phyloP scores from a whole-genome alignment of 2,113 vertebrate species.

The Phycodurus eques region DNA sequence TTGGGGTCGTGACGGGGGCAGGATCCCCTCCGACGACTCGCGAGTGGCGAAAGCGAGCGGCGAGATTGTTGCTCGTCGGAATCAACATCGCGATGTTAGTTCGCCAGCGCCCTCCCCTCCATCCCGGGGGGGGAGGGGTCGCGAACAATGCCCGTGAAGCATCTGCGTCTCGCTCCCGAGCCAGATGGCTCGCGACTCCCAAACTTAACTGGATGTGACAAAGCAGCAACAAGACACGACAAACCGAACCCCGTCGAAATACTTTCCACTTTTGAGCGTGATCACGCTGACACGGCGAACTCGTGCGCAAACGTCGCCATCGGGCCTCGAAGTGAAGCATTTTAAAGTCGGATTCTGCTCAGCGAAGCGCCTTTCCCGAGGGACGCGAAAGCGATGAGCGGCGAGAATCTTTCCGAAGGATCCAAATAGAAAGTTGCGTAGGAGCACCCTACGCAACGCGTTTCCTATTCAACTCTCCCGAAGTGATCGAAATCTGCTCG shows the following conservation, averaged over 20 bases:
- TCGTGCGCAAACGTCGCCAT: not conserved
- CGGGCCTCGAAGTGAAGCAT: not conserved
- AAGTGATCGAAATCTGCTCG: not conserved
- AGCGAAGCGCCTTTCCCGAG: no score
- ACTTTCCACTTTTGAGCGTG: not conserved
- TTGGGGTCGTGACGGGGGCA: no score
- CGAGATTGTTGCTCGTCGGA: not conserved
- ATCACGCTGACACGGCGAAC: not conserved
- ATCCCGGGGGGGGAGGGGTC: not conserved
- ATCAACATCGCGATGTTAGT: not conserved
- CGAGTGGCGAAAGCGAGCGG: no score
- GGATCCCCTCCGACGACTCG: no score
- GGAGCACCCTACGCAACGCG: not conserved
- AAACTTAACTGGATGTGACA: conserved; percentile 54
- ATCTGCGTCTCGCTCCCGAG: conserved; percentile 68
- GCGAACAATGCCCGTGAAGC: conserved; percentile 69
- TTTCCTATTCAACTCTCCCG: no score
- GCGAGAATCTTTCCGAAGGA: no score
- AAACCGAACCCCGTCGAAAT: not conserved
- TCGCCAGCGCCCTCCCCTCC: not conserved
- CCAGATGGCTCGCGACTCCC: conserved; percentile 62
- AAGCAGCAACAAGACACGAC: conserved; percentile 3
- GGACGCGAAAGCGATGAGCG: not conserved
- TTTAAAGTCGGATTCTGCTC: not conserved
- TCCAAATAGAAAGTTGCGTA: not conserved